Evolutionary conservation across 2,888 invertebrate genomes (phyloP), one percentile per base, ranked within the genome.

Genomic region (Mesorhabditis spiculigera): DNA sequence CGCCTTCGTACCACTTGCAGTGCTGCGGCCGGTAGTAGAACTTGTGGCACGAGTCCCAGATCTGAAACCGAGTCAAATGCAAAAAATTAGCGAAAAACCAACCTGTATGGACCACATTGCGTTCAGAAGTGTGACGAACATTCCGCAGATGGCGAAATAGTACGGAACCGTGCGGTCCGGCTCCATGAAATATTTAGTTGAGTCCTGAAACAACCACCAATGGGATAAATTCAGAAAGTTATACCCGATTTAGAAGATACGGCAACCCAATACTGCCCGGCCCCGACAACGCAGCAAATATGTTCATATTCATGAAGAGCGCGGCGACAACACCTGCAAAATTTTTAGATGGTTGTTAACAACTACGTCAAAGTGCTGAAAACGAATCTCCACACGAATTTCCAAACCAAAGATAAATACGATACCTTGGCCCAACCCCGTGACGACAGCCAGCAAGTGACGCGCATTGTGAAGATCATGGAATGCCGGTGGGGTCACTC

Each of bases 241-340:
- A 68, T 6, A 16, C 8, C 8, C n/a, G 13, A 43, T n/a, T 45
- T 10, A 2, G 71, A 16, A 75, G 75, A 41, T 72, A 67, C 1
- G 81, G 82, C 0, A 97, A 89, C 5, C 97, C 97, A 88, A 97
- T 91, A 0, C 96, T 95, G 28, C 93, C 97, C 4, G 97, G 96
- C 42, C 96, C 96, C 45, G 92, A 91, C 73, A 94, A 91, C 87
- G 95, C 97, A 41, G 96, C 95, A 66, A 97, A 88, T 0, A 97
- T 93, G 89, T 98, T 98, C 43, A 95, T 90, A 72, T 96, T 88
- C 0, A 95, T 93, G 88, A 98, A 98, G 58, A 93, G 92, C 66
- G 95, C 96, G 86, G 94, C 93, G 89, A 96, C 95, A 4, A 93
- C 90, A 63, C 98, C 98, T 89, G 95, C 8, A 63, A 13, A 28